Conservation (phyloP, 2,113 vertebrate genomes). For the Mionectes macconnelli region DNA sequence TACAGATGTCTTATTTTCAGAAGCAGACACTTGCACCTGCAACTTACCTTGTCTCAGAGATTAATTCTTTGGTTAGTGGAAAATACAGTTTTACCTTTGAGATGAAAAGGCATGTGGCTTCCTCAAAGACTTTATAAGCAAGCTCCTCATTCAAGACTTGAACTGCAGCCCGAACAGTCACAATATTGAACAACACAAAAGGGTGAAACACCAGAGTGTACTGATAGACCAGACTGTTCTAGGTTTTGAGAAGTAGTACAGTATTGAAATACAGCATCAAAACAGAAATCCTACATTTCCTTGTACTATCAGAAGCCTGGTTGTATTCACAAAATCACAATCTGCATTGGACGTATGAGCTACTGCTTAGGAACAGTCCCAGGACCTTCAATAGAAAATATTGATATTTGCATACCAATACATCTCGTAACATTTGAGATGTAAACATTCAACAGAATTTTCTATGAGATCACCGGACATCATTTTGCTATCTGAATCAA, state of each 20-base stretch:
- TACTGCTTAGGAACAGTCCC: neutral
- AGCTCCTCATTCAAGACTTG: neutral
- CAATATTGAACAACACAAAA: neutral
- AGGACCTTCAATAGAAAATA: neutral
- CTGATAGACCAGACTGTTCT: neutral
- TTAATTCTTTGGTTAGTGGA: neutral
- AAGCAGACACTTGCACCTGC: neutral
- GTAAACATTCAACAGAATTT: neutral
- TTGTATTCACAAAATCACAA: neutral
- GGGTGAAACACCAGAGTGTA: accelerated
- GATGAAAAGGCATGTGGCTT: neutral
- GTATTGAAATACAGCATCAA: neutral
- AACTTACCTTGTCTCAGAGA: neutral
- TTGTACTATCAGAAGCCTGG: neutral
- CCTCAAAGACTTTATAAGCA: neutral
- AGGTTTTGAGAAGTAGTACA: neutral
- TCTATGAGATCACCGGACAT: neutral
- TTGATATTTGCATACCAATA: neutral
- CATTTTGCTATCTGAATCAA: neutral
- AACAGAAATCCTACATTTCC: neutral
- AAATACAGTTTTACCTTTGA: neutral
- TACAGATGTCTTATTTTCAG: neutral
- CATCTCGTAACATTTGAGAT: neutral
- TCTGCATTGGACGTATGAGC: neutral
- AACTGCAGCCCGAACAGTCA: neutral